phyloP scores from a whole-genome alignment of 2,113 vertebrate species.

The Eretmochelys imbricata region DNA sequence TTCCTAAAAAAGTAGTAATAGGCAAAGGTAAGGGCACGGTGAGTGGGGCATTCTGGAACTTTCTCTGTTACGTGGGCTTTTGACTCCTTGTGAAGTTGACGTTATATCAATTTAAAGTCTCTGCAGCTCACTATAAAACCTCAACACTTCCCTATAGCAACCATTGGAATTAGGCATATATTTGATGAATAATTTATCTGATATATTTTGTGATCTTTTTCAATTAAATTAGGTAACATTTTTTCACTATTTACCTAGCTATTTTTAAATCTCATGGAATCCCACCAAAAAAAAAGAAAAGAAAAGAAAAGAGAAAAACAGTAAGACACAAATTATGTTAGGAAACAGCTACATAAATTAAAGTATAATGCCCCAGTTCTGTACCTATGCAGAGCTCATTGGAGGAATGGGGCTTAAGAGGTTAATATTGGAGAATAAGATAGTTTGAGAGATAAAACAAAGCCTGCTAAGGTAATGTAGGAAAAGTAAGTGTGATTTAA shows the following conservation, averaged over 20 bases:
- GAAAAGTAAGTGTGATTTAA: rapidly evolving
- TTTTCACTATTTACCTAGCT: background rate
- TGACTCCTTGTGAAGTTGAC: background rate
- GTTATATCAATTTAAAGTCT: slow-evolving; percentile 5
- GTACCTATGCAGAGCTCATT: background rate
- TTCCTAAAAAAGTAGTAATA: background rate
- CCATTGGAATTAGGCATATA: background rate
- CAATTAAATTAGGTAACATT: background rate
- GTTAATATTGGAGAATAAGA: background rate
- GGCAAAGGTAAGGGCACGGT: background rate
- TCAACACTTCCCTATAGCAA: background rate
- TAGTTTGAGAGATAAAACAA: background rate
- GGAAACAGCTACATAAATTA: background rate
- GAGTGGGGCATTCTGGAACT: background rate
- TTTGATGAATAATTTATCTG: slow-evolving; percentile 1
- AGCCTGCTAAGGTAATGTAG: background rate
- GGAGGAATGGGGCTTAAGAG: background rate
- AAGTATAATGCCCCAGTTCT: background rate
- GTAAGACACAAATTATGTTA: background rate
- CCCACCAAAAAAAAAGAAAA: background rate
- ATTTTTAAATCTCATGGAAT: background rate
- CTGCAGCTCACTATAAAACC: background rate
- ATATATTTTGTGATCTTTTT: background rate
- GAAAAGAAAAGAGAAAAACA: background rate
- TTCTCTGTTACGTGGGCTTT: background rate